Evolutionary conservation across 2,888 invertebrate species (phyloP).

Genomic region (Apoda limacodes): DNA sequence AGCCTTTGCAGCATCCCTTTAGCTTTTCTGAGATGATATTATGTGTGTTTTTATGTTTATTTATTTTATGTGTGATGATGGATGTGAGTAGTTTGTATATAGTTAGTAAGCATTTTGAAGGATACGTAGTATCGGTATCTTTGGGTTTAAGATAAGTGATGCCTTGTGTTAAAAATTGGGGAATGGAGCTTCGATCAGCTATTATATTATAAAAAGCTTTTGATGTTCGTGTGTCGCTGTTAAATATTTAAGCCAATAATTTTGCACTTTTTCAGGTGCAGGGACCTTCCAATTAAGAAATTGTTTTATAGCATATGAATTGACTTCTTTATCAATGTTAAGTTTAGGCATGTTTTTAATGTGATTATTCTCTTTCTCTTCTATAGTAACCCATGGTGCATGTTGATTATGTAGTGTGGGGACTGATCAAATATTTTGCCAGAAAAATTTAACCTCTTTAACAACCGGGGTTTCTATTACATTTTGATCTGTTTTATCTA

Average conservation of each 20-base stretch:
- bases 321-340: constrained; percentile 3
- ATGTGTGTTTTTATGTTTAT: constrained; percentile 1
- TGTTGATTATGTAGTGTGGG: too few species aligned
- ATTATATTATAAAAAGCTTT: constrained; percentile 4
- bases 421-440: too few species aligned
- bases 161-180: constrained; percentile 8
- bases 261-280: constrained; percentile 12
- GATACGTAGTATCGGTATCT: too few species aligned
- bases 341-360: constrained; percentile 3
- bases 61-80: too few species aligned
- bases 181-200: constrained; percentile 4
- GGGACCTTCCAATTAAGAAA: constrained; percentile 12
- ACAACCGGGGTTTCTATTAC: background rate
- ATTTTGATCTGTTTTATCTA: too few species aligned
- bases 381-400: constrained; percentile 2
- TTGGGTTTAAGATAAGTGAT: constrained; percentile 8
- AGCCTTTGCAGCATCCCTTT: constrained; percentile 5
- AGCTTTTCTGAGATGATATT: constrained; percentile 7
- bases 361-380: background rate
- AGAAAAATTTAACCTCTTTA: constrained; percentile 1
- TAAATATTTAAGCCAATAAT: constrained; percentile 9
- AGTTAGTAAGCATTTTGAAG: too few species aligned
- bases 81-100: too few species aligned
- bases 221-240: constrained; percentile 6
- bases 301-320: constrained; percentile 2